Conservation (phyloP, 2,113 vertebrate genomes). For the Poeciliopsis prolifica region DNA sequence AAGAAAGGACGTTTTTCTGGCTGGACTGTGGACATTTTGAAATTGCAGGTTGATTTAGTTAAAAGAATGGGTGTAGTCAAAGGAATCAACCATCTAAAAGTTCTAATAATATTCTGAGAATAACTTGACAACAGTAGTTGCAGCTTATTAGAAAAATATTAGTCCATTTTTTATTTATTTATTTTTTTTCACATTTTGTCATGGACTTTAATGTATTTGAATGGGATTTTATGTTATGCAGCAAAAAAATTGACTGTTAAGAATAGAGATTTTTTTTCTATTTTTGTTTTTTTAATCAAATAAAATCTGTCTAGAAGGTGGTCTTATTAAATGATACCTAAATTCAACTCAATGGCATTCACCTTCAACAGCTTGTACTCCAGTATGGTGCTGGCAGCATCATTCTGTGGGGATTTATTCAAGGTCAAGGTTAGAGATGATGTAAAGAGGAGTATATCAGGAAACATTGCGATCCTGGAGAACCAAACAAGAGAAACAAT, state of each 20-base stretch:
- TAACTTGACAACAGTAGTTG: too few relatives aligned
- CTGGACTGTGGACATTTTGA: constrained; percentile 10
- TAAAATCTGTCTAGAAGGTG: not conserved
- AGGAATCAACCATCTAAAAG: not conserved
- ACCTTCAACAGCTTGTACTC: not conserved
- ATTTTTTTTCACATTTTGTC: not conserved
- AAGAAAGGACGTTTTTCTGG: not conserved
- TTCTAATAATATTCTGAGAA: not conserved
- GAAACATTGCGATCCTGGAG: not conserved
- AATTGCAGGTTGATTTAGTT: too few relatives aligned
- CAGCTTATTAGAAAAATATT: not conserved
- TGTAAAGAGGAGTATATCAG: not conserved
- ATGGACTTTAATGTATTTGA: not conserved
- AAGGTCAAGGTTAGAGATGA: not conserved
- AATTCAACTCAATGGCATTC: not conserved
- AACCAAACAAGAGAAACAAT: too few relatives aligned
- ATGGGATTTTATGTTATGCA: not conserved
- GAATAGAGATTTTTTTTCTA: not conserved
- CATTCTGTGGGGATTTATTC: not conserved
- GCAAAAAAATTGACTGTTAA: not conserved
- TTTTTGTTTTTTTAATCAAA: not conserved
- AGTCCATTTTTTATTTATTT: not conserved
- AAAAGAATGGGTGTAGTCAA: not conserved
- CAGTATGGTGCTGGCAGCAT: not conserved
- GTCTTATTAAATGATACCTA: not conserved